Percentiles rank a stretch among this genome's conserved stretches.
Conservation (phyloP, 92 coral and sea anemone species). For the Galaxea fascicularis region DNA sequence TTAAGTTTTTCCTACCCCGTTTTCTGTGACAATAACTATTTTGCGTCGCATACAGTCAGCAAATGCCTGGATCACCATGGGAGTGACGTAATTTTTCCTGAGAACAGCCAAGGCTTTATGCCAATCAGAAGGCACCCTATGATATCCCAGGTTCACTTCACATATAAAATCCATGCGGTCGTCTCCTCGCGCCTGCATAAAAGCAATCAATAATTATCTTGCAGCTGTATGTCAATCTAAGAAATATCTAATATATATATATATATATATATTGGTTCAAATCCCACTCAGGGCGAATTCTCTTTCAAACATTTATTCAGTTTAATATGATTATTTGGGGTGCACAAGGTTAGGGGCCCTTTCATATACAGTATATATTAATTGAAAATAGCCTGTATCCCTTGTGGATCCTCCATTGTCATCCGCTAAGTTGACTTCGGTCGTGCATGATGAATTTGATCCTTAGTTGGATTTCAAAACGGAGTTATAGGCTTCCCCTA, state of each 20-base stretch:
- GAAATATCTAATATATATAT: background rate
- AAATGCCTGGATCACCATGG: conserved; percentile 47
- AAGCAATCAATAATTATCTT: conserved; percentile 6
- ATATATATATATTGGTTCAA: too few relatives aligned
- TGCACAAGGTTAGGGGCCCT: too few relatives aligned
- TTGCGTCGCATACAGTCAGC: conserved; percentile 31
- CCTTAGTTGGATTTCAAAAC: too few relatives aligned
- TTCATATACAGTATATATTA: too few relatives aligned
- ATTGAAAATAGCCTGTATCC: too few relatives aligned
- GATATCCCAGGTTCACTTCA: conserved; percentile 42
- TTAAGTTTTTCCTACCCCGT: conserved; percentile 10
- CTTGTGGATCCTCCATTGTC: too few relatives aligned
- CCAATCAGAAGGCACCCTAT: conserved; percentile 44
- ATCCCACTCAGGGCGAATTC: too few relatives aligned
- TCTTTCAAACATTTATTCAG: too few relatives aligned
- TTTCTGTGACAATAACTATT: conserved; percentile 41
- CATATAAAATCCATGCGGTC: conserved; percentile 48
- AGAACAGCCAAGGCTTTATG: conserved; percentile 28
- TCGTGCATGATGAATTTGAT: too few relatives aligned
- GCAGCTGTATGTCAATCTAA: background rate
- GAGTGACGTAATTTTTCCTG: conserved; percentile 27
- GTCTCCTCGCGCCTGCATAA: conserved; percentile 32
- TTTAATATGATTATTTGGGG: too few relatives aligned
- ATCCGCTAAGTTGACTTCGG: too few relatives aligned
- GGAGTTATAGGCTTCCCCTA: too few relatives aligned